phyloP scores from a whole-genome alignment of 2,113 vertebrate genomes.

The Ascaphus truei region DNA sequence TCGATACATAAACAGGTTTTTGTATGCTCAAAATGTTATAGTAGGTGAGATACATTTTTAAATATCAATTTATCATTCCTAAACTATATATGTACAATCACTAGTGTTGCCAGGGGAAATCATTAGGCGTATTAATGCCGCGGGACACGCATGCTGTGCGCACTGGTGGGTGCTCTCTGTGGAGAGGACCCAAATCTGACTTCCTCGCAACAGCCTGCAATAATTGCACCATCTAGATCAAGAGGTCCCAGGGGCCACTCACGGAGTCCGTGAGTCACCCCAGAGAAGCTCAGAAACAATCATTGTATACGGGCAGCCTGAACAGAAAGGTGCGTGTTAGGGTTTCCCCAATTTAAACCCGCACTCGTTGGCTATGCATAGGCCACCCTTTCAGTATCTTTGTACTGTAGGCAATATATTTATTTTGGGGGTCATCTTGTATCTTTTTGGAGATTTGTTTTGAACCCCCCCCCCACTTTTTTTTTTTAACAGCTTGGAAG shows the following conservation, averaged over 20 bases:
- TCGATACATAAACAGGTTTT: no score
- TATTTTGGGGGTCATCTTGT: no score
- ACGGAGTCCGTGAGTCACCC: neutral
- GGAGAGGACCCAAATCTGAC: neutral
- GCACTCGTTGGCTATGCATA: no score
- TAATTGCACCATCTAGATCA: slow-evolving; percentile 59
- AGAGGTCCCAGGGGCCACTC: neutral
- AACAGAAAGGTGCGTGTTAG: neutral
- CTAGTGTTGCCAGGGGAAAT: slow-evolving; percentile 11
- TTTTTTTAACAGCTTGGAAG: no score
- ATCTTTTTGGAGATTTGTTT: neutral
- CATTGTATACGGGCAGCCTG: neutral
- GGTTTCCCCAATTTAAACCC: no score
- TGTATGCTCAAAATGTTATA: no score
- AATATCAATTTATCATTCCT: slow-evolving; percentile 4
- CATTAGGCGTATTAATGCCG: slow-evolving; percentile 42
- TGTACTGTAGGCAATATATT: no score
- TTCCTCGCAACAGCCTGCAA: slow-evolving; percentile 52
- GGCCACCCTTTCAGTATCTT: no score
- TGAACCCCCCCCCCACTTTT: no score
- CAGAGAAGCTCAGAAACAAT: neutral
- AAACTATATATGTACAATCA: neutral
- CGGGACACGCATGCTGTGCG: neutral
- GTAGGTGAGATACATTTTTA: no score
- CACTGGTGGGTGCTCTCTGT: neutral